Percentiles rank a stretch among this genome's conserved stretches.
Conservation (phyloP, 2,888 invertebrate genomes). For the Euphydryas editha region DNA sequence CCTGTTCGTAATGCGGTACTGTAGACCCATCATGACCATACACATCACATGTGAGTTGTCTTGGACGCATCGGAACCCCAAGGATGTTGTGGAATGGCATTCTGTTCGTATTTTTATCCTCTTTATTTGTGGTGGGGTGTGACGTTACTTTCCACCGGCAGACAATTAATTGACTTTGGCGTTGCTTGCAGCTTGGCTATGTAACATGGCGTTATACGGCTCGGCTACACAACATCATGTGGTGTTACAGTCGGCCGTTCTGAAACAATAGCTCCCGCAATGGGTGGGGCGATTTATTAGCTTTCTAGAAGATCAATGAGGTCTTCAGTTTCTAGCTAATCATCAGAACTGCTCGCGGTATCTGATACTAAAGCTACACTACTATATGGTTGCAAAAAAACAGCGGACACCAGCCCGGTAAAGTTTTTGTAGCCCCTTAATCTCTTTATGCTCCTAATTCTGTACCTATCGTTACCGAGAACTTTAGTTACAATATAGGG, state of each 20-base stretch:
- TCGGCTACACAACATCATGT: not conserved
- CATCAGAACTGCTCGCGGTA: conserved; percentile 41
- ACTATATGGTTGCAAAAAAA: conserved; percentile 39
- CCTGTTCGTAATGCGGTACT: too few species aligned
- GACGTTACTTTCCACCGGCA: too few species aligned
- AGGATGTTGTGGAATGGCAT: too few species aligned
- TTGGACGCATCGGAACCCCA: too few species aligned
- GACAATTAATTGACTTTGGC: too few species aligned
- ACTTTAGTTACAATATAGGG: conserved; percentile 44
- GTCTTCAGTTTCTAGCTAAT: conserved; percentile 45
- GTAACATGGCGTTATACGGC: too few species aligned
- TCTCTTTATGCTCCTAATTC: conserved; percentile 27
- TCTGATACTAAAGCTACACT: conserved; percentile 25
- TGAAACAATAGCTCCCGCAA: conserved; percentile 43
- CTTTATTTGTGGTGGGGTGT: too few species aligned
- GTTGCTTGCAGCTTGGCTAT: not conserved
- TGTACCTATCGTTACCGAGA: conserved; percentile 46
- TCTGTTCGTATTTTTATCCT: too few species aligned
- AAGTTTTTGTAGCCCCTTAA: conserved; percentile 44
- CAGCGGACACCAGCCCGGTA: conserved; percentile 38
- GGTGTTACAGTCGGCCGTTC: conserved; percentile 39
- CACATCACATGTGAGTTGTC: too few species aligned
- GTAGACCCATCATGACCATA: too few species aligned
- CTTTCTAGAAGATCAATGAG: conserved; percentile 41
- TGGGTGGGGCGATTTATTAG: conserved; percentile 31